Evolutionary conservation across 2,797 vertebrate genomes (phyloP).

Genomic region (Chaunax sp.): DNA sequence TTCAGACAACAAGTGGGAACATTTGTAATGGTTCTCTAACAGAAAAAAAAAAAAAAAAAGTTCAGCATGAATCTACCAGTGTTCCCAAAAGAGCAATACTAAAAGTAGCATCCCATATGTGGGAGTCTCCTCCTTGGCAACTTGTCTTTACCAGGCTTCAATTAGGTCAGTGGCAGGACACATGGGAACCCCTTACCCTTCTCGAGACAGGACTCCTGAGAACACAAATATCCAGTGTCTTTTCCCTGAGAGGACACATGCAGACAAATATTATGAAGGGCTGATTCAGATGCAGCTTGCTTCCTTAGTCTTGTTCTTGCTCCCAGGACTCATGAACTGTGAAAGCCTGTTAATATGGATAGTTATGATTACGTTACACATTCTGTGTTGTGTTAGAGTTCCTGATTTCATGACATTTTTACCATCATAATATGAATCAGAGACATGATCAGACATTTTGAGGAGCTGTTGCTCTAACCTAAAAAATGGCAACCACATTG

Average conservation of each 20-base stretch:
- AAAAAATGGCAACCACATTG: too few relatives aligned
- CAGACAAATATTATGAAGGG: slow-evolving; percentile 79
- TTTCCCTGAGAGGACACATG: slow-evolving; percentile 57
- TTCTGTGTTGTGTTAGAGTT: slow-evolving; percentile 6
- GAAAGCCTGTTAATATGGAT: slow-evolving; percentile 24
- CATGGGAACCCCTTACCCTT: slow-evolving; percentile 59
- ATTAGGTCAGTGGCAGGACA: slow-evolving; percentile 68
- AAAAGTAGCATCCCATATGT: slow-evolving; percentile 71
- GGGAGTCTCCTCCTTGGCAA: slow-evolving; percentile 72
- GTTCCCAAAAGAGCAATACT: slow-evolving; percentile 62
- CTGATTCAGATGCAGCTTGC: slow-evolving; percentile 42
- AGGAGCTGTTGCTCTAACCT: too few relatives aligned
- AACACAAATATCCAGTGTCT: slow-evolving; percentile 64
- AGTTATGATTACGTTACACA: slow-evolving; percentile 23
- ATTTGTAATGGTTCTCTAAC: slow-evolving; percentile 1
- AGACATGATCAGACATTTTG: too few relatives aligned
- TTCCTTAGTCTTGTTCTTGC: slow-evolving; percentile 25
- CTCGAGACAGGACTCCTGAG: slow-evolving; percentile 41
- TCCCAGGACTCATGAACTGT: slow-evolving; percentile 39
- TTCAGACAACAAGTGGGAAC: neutral
- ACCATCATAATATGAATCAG: neutral
- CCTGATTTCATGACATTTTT: neutral
- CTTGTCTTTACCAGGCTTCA: slow-evolving; percentile 67
- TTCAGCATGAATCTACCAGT: slow-evolving; percentile 27
- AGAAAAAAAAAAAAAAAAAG: slow-evolving; percentile 45